Percentiles rank a stretch among this genome's conserved stretches.
Conservation (phyloP, 2,888 invertebrate genomes). For the Meandrusa payeni region DNA sequence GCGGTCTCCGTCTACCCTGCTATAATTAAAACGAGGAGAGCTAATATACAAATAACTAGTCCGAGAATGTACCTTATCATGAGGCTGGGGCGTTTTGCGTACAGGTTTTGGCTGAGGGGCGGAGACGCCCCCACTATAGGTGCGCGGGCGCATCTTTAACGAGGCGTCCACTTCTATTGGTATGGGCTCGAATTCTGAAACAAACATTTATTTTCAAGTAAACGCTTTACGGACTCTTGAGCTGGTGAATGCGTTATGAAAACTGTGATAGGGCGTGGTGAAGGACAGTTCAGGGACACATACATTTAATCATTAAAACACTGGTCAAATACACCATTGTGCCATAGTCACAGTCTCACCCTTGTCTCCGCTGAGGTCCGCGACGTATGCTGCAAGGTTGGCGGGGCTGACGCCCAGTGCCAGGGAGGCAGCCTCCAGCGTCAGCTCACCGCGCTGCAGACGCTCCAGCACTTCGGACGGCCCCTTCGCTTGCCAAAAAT, state of each 20-base stretch:
- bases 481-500: conserved; percentile 90
- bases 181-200: conserved; percentile 59
- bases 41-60: too few relatives aligned
- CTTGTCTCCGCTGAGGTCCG: conserved; percentile 47
- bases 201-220: too few relatives aligned
- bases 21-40: too few relatives aligned
- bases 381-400: conserved; percentile 85
- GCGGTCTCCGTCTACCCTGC: too few relatives aligned
- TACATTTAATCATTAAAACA: too few relatives aligned
- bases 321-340: too few relatives aligned
- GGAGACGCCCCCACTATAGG: conserved; percentile 33
- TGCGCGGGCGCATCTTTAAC: conserved; percentile 43
- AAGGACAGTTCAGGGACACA: too few relatives aligned
- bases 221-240: too few relatives aligned
- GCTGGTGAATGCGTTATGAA: too few relatives aligned
- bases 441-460: conserved; percentile 86
- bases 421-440: conserved; percentile 86
- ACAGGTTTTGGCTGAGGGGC: conserved; percentile 22
- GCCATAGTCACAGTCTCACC: too few relatives aligned
- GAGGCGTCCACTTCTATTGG: conserved; percentile 63
- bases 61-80: conserved; percentile 23
- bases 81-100: too few relatives aligned
- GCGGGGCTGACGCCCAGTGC: conserved; percentile 88
- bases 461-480: conserved; percentile 87
- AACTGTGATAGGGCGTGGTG: too few relatives aligned